Conservation (phyloP, 1,140 invertebrate species). For the Cydia splendana region DNA sequence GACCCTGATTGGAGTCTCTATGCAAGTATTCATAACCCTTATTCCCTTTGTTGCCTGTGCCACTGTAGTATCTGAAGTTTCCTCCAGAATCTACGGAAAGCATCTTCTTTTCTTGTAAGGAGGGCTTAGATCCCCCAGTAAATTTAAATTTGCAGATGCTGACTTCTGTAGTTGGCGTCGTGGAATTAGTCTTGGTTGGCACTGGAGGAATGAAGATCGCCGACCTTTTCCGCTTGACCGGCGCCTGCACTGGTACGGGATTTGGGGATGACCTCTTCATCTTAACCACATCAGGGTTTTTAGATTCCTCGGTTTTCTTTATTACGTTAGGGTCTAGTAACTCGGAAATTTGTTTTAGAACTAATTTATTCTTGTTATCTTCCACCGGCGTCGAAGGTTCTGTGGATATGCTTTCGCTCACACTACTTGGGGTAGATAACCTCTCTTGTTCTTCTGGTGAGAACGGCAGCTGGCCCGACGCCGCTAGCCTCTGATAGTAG, state of each 20-base stretch:
- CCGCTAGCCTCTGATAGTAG: slow-evolving; percentile 86
- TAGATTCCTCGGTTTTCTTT: slow-evolving; percentile 56
- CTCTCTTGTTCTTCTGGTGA: slow-evolving; percentile 56
- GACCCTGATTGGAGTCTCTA: slow-evolving; percentile 83
- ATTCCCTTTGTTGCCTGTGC: slow-evolving; percentile 87
- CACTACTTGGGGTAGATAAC: slow-evolving; percentile 52
- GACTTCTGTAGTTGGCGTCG: slow-evolving; percentile 88
- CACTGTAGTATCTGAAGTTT: slow-evolving; percentile 92
- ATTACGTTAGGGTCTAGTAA: slow-evolving; percentile 75
- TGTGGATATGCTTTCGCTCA: slow-evolving; percentile 48
- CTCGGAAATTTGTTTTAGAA: slow-evolving; percentile 70
- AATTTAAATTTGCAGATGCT: slow-evolving; percentile 97
- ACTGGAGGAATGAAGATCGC: slow-evolving; percentile 91
- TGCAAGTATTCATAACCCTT: slow-evolving; percentile 89
- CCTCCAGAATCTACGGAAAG: slow-evolving; percentile 92
- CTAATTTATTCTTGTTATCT: slow-evolving; percentile 70
- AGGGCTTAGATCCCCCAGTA: slow-evolving; percentile 91
- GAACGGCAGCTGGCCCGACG: slow-evolving; percentile 61
- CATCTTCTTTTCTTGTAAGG: slow-evolving; percentile 94
- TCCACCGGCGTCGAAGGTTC: slow-evolving; percentile 51
- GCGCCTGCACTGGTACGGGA: slow-evolving; percentile 54
- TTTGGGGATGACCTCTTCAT: slow-evolving; percentile 60
- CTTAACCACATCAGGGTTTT: slow-evolving; percentile 57
- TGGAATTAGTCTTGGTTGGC: slow-evolving; percentile 84
- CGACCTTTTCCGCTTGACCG: slow-evolving; percentile 87